Conservation (phyloP, 2,888 invertebrate species). For the Nowickia ferox region DNA sequence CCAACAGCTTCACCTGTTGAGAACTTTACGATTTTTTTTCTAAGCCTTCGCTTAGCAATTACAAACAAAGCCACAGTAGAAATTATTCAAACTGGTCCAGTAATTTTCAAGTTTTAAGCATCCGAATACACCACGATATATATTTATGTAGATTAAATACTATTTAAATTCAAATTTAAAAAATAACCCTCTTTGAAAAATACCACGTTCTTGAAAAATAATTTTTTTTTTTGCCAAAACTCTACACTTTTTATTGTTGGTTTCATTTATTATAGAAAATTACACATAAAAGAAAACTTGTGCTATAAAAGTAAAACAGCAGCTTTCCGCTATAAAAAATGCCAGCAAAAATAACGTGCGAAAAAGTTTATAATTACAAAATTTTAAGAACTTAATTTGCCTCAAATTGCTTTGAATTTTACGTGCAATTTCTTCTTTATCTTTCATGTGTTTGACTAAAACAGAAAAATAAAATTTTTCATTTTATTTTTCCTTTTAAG, state of each 20-base stretch:
- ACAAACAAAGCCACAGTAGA: neutral
- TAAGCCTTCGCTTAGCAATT: neutral
- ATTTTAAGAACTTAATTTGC: constrained; percentile 75
- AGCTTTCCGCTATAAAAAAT: constrained; percentile 10
- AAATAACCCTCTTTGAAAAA: too few species aligned
- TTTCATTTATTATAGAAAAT: constrained; percentile 33
- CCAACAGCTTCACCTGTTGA: too few species aligned
- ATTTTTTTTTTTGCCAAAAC: neutral
- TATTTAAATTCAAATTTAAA: too few species aligned
- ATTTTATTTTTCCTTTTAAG: constrained; percentile 10
- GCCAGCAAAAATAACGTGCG: constrained; percentile 42
- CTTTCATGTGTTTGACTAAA: constrained; percentile 44
- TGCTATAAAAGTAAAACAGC: constrained; percentile 35
- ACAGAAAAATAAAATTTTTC: constrained; percentile 38
- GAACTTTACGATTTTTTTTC: neutral
- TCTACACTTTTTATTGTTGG: neutral
- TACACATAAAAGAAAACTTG: constrained; percentile 38
- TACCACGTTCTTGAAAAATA: neutral
- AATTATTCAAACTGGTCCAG: neutral
- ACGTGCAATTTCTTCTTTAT: constrained; percentile 55
- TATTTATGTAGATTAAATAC: neutral
- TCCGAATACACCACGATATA: neutral
- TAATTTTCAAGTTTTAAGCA: neutral
- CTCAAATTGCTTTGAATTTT: constrained; percentile 73
- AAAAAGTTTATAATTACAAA: constrained; percentile 75